Evolutionary conservation across 1,140 invertebrate species (phyloP).

Genomic region (Antheraea mylitta): DNA sequence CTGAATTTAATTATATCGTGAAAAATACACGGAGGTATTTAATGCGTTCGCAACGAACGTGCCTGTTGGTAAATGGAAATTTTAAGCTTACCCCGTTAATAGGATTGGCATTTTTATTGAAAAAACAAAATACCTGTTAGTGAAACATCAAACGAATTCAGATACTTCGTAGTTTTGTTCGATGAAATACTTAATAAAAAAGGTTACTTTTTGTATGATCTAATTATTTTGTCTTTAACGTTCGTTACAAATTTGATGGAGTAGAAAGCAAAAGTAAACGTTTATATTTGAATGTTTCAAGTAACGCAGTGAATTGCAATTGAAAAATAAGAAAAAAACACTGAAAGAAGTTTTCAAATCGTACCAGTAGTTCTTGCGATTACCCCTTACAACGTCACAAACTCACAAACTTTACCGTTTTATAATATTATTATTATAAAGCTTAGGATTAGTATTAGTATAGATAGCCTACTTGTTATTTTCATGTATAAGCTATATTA

Average conservation of each 20-base stretch:
- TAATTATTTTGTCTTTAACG: neutral
- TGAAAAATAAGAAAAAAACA: no score
- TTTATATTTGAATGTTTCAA: neutral
- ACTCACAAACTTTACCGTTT: no score
- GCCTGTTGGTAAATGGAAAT: conserved; percentile 33
- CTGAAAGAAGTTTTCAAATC: no score
- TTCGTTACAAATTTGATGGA: neutral
- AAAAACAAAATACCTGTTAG: conserved; percentile 5
- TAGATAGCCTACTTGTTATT: no score
- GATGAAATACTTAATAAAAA: neutral
- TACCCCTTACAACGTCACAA: no score
- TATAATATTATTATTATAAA: no score
- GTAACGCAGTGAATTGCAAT: no score
- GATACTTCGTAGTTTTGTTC: neutral
- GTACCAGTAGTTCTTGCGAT: no score
- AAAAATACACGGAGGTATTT: neutral
- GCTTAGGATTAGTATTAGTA: no score
- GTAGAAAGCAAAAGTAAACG: neutral
- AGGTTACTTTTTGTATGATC: neutral
- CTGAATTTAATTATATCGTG: neutral
- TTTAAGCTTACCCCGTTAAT: conserved; percentile 31
- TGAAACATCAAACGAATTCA: neutral
- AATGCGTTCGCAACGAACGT: neutral
- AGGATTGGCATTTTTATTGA: conserved; percentile 8
- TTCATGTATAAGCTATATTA: no score